Evolutionary conservation across 30 jellyfish, hydroid and myxozoan genomes (phyloP), one percentile per base, ranked within the genome.

Genomic region (Nemopilema nomurai): DNA sequence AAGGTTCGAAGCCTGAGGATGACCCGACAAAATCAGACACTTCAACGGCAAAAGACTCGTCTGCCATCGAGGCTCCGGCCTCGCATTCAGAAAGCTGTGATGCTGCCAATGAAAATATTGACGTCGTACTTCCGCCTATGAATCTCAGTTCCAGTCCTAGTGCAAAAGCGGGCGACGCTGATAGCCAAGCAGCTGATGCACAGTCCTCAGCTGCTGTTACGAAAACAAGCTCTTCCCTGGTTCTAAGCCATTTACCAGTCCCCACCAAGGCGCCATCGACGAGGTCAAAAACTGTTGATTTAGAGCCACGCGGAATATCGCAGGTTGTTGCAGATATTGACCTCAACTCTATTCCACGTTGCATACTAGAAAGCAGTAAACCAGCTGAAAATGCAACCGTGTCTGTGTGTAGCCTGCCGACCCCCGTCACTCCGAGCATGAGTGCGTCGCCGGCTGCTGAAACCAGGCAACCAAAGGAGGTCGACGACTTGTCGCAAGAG

Each of bases 231-330:
- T 27, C 66, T 32, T n/a, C 57, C 13, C 57, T 75, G 22, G 79
- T 19, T 26, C 29, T 77, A 9, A 62, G 75, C 87, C 76, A 57
- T 1, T 74, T 51, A 17, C 24, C 41, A 6, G 83, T 30, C 23
- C 50, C 31, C 20, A 25, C 65, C 8, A 80, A 50, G 49, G 74
- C 81, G 28, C n/a, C 50, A 23, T 64, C 69, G 26, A 41, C 80
- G 0, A 33, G 82, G n/a, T 50, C 87, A 24, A 87, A 87, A 25
- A 63, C 93, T 25, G 93, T 84, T 3, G 77, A 84, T 53, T 71
- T 84, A 1, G 93, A 84, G n/a, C 93, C 93, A 70, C 85, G 93
- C 18, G 93, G 93, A 19, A 74, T 84, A 1, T 82, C 93, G 6
- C 87, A 65, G 57, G 93, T 84, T 25, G 93, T 84, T 27, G 93